A percentile compares a stretch with the other conserved stretches of the same genome.
These are phyloP conservation scores for Hypomecis atomaria DNA, from an alignment of 2,888 invertebrate species.

Conservation along the genomic window DNA sequence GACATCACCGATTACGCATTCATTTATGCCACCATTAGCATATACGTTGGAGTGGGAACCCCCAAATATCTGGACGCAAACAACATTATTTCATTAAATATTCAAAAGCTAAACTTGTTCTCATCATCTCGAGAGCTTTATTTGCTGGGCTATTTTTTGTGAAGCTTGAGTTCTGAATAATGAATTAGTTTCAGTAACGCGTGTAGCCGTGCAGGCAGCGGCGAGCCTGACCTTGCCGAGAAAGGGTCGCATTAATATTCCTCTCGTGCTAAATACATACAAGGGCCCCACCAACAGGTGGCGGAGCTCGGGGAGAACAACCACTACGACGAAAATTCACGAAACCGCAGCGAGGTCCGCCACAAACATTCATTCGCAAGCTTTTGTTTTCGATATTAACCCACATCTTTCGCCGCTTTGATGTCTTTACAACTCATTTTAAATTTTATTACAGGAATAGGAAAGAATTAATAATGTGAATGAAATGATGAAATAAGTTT, in stretches of 20 bases:
- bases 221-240: constrained; percentile 4
- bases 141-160: constrained; percentile 5
- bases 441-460: constrained; percentile 36
- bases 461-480: constrained; percentile 30
- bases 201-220: neutral
- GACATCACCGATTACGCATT: constrained; percentile 25
- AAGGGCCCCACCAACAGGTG: constrained; percentile 20
- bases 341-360: constrained; percentile 1
- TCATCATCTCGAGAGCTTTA: constrained; percentile 16
- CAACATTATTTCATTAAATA: constrained; percentile 26
- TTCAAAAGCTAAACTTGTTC: constrained; percentile 24
- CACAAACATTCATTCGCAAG: constrained; percentile 11
- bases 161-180: constrained; percentile 11
- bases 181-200: neutral
- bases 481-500: constrained; percentile 27
- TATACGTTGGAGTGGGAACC: constrained; percentile 33
- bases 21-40: constrained; percentile 34
- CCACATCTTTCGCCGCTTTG: constrained; percentile 31
- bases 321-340: constrained; percentile 11
- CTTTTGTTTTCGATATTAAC: constrained; percentile 13
- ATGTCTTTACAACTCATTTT: constrained; percentile 30
- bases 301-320: constrained; percentile 2
- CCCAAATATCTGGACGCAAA: constrained; percentile 14
- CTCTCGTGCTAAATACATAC: constrained; percentile 22
- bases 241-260: constrained; percentile 13